Conservation (phyloP, 2,797 vertebrate species). For the Myiotriccus ornatus region DNA sequence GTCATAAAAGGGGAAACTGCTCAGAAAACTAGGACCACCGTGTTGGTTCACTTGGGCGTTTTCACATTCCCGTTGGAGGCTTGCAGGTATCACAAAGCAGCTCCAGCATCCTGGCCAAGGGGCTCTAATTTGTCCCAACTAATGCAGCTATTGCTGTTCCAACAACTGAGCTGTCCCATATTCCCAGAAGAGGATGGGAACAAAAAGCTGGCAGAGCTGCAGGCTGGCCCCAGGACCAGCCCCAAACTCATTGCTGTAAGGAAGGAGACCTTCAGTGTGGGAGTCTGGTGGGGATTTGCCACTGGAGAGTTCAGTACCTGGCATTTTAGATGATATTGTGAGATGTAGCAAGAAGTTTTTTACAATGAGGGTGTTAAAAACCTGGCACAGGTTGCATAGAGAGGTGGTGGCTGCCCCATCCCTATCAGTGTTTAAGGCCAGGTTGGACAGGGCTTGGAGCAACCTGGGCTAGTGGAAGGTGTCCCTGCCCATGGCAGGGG, state of each 20-base stretch:
- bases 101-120: neutral
- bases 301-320: neutral
- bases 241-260: neutral
- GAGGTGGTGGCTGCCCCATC: neutral
- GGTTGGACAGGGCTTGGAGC: neutral
- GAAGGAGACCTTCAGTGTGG: neutral
- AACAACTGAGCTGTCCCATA: neutral
- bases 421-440: neutral
- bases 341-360: neutral
- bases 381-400: neutral
- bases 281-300: neutral
- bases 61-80: rapidly evolving
- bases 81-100: neutral
- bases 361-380: neutral
- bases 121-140: neutral
- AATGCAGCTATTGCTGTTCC: neutral
- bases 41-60: neutral
- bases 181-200: neutral
- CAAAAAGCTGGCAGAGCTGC: neutral
- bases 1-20: neutral
- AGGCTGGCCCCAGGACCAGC: neutral
- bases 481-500: neutral
- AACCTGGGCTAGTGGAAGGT: neutral
- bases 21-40: neutral
- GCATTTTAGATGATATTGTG: neutral